Evolutionary conservation across 2,113 vertebrate genomes (phyloP).

Genomic region (Athene cunicularia): DNA sequence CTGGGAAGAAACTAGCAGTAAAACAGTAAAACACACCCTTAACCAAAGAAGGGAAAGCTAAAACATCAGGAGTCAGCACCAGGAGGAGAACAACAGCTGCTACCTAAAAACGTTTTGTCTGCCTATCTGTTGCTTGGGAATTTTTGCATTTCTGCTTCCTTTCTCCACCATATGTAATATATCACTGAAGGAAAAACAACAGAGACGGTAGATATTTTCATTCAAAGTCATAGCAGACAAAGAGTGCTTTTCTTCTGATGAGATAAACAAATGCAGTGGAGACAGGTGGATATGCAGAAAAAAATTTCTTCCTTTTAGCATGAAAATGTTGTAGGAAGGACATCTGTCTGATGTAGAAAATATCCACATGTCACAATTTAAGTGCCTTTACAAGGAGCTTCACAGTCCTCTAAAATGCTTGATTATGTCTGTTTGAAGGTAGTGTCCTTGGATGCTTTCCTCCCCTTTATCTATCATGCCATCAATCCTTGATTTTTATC

Average conservation of each 20-base stretch:
- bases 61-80: neutral
- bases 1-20: neutral
- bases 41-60: neutral
- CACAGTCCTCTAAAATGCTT: neutral
- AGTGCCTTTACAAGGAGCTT: neutral
- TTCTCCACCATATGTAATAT: neutral
- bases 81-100: neutral
- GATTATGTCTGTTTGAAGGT: neutral
- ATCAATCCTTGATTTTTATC: neutral
- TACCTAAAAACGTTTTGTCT: neutral
- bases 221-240: neutral
- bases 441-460: neutral
- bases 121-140: neutral
- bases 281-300: neutral
- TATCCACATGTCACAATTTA: neutral
- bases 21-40: neutral
- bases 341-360: neutral
- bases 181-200: neutral
- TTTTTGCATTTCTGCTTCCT: neutral
- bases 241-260: neutral
- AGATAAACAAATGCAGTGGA: neutral
- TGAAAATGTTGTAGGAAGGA: neutral
- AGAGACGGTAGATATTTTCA: neutral
- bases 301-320: neutral
- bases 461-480: neutral